Conservation (phyloP, 2,797 vertebrate species). For the Liparis tanakae region DNA sequence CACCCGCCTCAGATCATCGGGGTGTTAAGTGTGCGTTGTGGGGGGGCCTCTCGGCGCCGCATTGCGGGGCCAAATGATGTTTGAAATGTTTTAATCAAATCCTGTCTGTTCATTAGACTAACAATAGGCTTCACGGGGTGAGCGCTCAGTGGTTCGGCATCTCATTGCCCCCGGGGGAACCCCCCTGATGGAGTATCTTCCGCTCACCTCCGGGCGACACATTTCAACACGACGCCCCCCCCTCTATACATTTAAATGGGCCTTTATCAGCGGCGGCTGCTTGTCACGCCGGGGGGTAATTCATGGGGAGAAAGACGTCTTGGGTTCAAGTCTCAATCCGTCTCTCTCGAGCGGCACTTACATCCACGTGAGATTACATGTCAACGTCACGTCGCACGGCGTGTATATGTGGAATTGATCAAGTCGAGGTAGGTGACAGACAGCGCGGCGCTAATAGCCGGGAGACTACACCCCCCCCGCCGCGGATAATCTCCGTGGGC, state of each 20-base stretch:
- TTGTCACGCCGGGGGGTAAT: conserved; percentile 56
- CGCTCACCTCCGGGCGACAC: conserved; percentile 59
- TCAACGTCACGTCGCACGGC: conserved; percentile 37
- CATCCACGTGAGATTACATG: conserved; percentile 38
- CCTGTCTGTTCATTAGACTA: conserved; percentile 87
- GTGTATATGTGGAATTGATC: conserved; percentile 43
- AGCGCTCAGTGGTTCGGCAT: conserved; percentile 72
- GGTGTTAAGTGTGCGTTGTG: conserved; percentile 76
- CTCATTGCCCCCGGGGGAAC: conserved; percentile 74
- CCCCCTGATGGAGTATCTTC: conserved; percentile 77
- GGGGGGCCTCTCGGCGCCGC: conserved; percentile 70
- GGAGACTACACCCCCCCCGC: conserved; percentile 22
- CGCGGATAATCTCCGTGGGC: conserved; percentile 41
- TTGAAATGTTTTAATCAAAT: conserved; percentile 88
- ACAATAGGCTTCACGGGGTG: conserved; percentile 73
- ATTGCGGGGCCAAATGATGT: conserved; percentile 82
- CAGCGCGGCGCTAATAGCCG: conserved; percentile 24
- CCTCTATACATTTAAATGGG: conserved; percentile 84
- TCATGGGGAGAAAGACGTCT: conserved; percentile 46
- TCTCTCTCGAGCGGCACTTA: conserved; percentile 42
- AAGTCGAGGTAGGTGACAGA: conserved; percentile 37
- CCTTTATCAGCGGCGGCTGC: conserved; percentile 70
- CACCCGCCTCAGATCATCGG: conserved; percentile 70
- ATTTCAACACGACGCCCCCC: conserved; percentile 53
- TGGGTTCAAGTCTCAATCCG: conserved; percentile 34